Conservation (phyloP, 1,140 invertebrate genomes). For the Drosophila bocqueti region DNA sequence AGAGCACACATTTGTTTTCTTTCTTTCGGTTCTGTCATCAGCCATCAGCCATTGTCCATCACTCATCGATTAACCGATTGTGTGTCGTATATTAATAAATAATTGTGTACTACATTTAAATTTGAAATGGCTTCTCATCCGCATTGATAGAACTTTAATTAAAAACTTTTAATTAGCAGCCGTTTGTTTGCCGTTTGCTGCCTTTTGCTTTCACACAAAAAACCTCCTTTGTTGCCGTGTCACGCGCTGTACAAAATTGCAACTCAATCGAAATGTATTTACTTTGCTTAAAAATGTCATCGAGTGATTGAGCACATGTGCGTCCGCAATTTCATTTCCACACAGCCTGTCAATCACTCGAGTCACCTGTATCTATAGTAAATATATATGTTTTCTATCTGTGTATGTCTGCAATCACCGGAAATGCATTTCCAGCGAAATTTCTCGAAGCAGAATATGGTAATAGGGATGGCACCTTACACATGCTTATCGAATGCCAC, state of each 20-base stretch:
- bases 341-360: constrained; percentile 34
- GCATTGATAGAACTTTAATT: constrained; percentile 58
- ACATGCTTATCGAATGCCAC: neutral
- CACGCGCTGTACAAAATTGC: constrained; percentile 63
- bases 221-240: constrained; percentile 53
- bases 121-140: constrained; percentile 29
- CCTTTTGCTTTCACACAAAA: constrained; percentile 36
- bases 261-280: constrained; percentile 43
- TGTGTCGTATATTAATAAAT: constrained; percentile 34
- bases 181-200: constrained; percentile 53
- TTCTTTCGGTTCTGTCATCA: constrained; percentile 26
- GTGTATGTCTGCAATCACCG: constrained; percentile 27
- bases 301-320: constrained; percentile 39
- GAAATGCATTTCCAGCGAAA: constrained; percentile 32
- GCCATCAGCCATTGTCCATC: constrained; percentile 42
- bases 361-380: constrained; percentile 5
- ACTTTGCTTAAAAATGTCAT: constrained; percentile 43
- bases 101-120: constrained; percentile 29
- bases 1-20: constrained; percentile 23
- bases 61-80: constrained; percentile 49
- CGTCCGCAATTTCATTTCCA: constrained; percentile 36
- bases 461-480: neutral
- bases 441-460: neutral
- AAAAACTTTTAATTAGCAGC: constrained; percentile 75
- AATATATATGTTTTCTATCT: constrained; percentile 9